Evolutionary conservation across 2,888 invertebrate species (phyloP).

Genomic region (Eupithecia centaureata): DNA sequence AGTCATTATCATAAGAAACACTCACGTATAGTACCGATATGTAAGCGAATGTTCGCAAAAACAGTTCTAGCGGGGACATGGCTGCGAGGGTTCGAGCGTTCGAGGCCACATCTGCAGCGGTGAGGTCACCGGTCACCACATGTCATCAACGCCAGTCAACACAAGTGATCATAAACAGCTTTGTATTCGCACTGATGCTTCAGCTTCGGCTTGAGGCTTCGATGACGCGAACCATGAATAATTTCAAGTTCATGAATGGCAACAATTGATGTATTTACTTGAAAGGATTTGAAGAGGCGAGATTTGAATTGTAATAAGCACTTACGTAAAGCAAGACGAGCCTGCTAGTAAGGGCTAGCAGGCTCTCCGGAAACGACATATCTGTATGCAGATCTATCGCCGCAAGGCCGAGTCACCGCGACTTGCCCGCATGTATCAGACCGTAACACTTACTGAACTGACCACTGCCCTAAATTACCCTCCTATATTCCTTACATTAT

Average conservation of each 20-base stretch:
- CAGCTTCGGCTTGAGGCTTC: constrained; percentile 12
- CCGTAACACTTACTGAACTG: constrained; percentile 44
- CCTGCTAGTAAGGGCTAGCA: constrained; percentile 54
- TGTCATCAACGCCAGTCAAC: constrained; percentile 42
- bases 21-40: constrained; percentile 54
- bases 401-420: constrained; percentile 62
- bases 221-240: constrained; percentile 35
- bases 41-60: constrained; percentile 48
- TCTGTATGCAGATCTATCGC: constrained; percentile 50
- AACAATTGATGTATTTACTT: constrained; percentile 30
- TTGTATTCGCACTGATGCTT: constrained; percentile 52
- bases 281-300: constrained; percentile 28
- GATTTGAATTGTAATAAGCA: constrained; percentile 41
- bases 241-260: constrained; percentile 27
- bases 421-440: constrained; percentile 38
- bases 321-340: constrained; percentile 59
- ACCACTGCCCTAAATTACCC: constrained; percentile 41
- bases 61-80: constrained; percentile 48
- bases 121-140: constrained; percentile 58
- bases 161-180: constrained; percentile 64
- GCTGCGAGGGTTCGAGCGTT: constrained; percentile 10
- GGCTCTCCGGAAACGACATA: constrained; percentile 61
- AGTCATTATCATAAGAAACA: constrained; percentile 36
- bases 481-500: constrained; percentile 47
- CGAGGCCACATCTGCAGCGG: constrained; percentile 43